Base-by-base conservation (phyloP, 2,888 invertebrate genomes). In the Drosophila recens region DNA sequence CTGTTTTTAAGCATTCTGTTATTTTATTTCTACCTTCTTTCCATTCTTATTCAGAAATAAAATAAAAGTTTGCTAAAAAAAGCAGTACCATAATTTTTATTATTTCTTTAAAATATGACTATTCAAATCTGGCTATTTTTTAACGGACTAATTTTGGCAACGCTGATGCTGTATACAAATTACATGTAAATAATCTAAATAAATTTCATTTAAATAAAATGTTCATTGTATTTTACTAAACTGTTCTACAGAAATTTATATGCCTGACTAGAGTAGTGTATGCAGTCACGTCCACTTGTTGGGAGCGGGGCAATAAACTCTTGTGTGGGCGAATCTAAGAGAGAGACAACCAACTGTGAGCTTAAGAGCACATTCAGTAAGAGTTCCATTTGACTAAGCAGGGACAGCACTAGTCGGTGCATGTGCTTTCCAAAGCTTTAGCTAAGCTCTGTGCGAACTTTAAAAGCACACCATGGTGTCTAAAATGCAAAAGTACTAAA, bases 221-320 rank as follows among this genome's bases (percentile, higher is more conserved):
- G 9, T 1, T 1, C 1, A 15, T 3, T 3, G 36, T 3, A 5
- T 23, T 17, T 40, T 11, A 6, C 4, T 13, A 9, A 11, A 45
- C 17, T 20, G 23, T 11, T 51, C 1, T 10, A 1, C 36, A 2
- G 1, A 13, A 33, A 42, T 17, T 0, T 4, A 56, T 43, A 63
- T 52, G 43, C 56, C 9, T 1, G 3, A 9, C 8, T 3, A 10
- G n/a, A 15, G 59, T 46, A 71, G 43, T 20, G 67, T 33, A 53
- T 46, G 15, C 33, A 52, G 54, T 58, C 67, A 54, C 51, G 52
- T 79, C 58, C 69, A 75, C 71, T 68, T 88, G 74, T 62, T 74
- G 66, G 64, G 71, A 79, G 80, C 71, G 80, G 76, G 63, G 77
- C 83, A 86, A 80, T 74, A 85, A 76, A 86, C 83, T 82, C 68